Evolutionary conservation across 2,113 vertebrate species (phyloP).

Genomic region (Solea solea): DNA sequence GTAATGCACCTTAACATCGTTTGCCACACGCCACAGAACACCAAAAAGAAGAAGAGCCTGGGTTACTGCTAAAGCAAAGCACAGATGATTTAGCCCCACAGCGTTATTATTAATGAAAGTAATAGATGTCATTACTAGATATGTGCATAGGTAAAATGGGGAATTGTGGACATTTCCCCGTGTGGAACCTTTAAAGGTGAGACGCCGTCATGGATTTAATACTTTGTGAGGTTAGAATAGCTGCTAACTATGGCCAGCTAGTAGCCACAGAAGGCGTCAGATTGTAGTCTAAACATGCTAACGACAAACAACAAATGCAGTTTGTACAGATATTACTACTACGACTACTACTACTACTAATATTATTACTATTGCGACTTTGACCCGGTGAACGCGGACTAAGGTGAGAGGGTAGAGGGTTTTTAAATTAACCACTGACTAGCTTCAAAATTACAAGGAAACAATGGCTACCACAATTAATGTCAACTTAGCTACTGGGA

Average conservation of each 20-base stretch:
- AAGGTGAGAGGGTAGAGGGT: background rate
- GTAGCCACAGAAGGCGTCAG: background rate
- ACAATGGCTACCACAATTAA: constrained; percentile 26
- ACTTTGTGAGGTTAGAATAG: constrained; percentile 10
- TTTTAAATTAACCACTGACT: background rate
- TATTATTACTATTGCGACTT: background rate
- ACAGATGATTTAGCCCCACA: constrained; percentile 20
- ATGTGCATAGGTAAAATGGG: constrained; percentile 31
- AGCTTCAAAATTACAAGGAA: background rate
- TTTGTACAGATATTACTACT: background rate
- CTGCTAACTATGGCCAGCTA: constrained; percentile 12
- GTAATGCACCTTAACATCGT: background rate
- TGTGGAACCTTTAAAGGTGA: constrained; percentile 66
- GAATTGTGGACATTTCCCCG: constrained; percentile 25
- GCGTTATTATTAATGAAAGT: background rate
- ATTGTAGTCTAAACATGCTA: constrained; percentile 25
- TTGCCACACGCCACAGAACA: background rate
- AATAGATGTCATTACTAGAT: background rate
- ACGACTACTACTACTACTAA: too few relatives aligned
- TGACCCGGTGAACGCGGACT: accelerated
- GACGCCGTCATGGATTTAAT: constrained; percentile 17
- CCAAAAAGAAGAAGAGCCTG: background rate
- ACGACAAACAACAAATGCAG: background rate
- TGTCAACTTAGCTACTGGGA: constrained; percentile 1
- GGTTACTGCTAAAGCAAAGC: background rate